These are phyloP conservation scores for Hippocampus barbouri DNA, from an alignment of 2,113 vertebrate species.

Conservation along the genomic window DNA sequence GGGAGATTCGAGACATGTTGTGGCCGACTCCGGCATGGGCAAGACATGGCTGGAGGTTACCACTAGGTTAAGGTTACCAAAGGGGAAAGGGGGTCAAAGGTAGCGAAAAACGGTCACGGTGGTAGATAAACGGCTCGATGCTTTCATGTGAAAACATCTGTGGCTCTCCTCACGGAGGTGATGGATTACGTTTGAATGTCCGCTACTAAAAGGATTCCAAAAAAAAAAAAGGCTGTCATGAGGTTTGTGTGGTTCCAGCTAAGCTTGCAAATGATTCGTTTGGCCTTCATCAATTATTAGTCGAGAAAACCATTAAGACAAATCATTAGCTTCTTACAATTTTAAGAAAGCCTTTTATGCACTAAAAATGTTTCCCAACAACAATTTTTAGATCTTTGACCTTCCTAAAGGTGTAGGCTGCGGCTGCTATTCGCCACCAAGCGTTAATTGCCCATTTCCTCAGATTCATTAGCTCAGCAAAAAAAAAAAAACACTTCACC, in stretches of 20 bases:
- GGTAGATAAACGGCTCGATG: conserved; percentile 65
- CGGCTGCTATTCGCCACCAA: conserved; percentile 32
- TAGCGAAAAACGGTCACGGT: conserved; percentile 60
- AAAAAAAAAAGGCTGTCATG: conserved; percentile 11
- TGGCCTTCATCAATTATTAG: conserved; percentile 8
- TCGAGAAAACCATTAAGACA: background rate
- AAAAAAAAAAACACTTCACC: conserved; percentile 31
- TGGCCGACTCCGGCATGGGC: conserved; percentile 23
- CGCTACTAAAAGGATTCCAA: conserved; percentile 16
- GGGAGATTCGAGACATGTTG: conserved; percentile 21
- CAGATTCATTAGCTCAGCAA: conserved; percentile 53
- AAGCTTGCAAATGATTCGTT: background rate
- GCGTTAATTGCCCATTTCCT: conserved; percentile 52
- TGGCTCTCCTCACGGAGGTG: conserved; percentile 16
- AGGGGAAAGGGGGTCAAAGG: conserved; percentile 49
- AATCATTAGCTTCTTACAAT: background rate
- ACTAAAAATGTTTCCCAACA: background rate
- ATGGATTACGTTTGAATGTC: conserved; percentile 28
- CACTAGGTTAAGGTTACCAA: conserved; percentile 49
- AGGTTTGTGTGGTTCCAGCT: background rate
- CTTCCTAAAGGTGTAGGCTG: conserved; percentile 30
- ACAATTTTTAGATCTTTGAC: conserved; percentile 4
- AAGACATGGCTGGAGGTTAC: conserved; percentile 35
- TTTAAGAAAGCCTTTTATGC: background rate
- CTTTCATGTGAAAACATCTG: conserved; percentile 54